These are phyloP conservation scores for Copidosoma aretas DNA, from an alignment of 2,888 invertebrate genomes.

Conservation along the genomic window DNA sequence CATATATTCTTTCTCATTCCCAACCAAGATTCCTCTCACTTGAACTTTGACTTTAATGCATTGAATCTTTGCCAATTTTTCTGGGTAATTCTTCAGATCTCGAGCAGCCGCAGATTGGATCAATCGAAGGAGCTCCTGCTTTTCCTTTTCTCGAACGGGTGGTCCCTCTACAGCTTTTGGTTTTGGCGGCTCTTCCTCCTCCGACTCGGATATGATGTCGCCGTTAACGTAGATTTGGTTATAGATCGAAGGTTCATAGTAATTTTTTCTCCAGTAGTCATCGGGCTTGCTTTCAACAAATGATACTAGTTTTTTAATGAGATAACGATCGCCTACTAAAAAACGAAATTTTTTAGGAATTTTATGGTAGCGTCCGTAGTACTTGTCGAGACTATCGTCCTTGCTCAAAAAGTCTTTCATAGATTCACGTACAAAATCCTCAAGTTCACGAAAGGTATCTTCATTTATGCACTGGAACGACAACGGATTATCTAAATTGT, in stretches of 20 bases:
- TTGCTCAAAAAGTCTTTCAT: not conserved
- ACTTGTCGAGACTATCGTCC: not conserved
- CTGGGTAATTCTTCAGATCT: not conserved
- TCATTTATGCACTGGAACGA: not conserved
- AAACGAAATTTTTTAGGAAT: conserved; percentile 11
- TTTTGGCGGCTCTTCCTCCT: not conserved
- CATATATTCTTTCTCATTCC: too few species aligned
- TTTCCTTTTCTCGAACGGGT: not conserved
- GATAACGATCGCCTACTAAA: conserved; percentile 1
- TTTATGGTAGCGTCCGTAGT: not conserved
- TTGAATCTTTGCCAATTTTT: not conserved
- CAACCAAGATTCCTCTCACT: too few species aligned
- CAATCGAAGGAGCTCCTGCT: not conserved
- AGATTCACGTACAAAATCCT: not conserved
- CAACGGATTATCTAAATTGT: not conserved
- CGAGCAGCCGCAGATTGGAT: not conserved
- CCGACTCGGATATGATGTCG: not conserved
- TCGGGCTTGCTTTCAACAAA: not conserved
- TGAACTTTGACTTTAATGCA: not conserved
- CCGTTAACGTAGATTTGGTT: not conserved
- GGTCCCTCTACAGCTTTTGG: not conserved
- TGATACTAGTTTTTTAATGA: not conserved
- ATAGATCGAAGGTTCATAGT: not conserved
- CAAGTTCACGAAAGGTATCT: not conserved
- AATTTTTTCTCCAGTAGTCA: not conserved